Conservation (phyloP, 2,113 vertebrate species). For the Psittacus erithacus region DNA sequence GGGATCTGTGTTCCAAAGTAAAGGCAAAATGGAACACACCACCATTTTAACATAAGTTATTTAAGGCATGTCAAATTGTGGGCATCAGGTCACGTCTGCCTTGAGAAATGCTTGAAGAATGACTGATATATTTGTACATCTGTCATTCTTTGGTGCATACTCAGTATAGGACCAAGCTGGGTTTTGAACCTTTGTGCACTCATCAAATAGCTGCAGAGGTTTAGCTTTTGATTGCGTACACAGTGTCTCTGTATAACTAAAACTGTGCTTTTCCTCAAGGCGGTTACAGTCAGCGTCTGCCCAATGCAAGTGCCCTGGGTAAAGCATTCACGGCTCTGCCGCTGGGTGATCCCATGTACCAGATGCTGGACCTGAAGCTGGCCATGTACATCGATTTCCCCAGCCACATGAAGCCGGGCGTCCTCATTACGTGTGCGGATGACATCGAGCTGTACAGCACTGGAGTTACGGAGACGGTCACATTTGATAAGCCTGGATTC, state of each 20-base stretch:
- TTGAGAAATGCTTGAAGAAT: background rate
- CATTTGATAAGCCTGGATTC: slow-evolving; percentile 86
- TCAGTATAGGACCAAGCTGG: background rate
- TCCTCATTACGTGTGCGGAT: slow-evolving; percentile 89
- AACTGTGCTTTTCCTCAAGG: slow-evolving; percentile 71
- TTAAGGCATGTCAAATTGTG: background rate
- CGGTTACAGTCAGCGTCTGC: slow-evolving; percentile 93
- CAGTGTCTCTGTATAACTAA: background rate
- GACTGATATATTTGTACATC: background rate
- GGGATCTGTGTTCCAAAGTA: background rate
- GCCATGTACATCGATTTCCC: slow-evolving; percentile 95
- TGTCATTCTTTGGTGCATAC: background rate
- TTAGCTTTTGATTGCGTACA: fast-evolving
- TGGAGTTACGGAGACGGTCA: slow-evolving; percentile 48
- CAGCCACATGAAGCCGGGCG: slow-evolving; percentile 84
- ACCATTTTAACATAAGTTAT: background rate
- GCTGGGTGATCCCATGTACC: slow-evolving; percentile 83
- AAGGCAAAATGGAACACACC: background rate
- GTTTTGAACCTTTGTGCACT: background rate
- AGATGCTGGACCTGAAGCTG: slow-evolving; percentile 96
- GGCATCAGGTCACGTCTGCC: background rate
- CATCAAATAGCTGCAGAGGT: background rate
- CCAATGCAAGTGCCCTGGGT: slow-evolving; percentile 89
- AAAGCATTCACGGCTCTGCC: slow-evolving; percentile 93
- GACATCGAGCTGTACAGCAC: slow-evolving; percentile 91